phyloP scores from a whole-genome alignment of 2,797 vertebrate species.

The Falco concolor region DNA sequence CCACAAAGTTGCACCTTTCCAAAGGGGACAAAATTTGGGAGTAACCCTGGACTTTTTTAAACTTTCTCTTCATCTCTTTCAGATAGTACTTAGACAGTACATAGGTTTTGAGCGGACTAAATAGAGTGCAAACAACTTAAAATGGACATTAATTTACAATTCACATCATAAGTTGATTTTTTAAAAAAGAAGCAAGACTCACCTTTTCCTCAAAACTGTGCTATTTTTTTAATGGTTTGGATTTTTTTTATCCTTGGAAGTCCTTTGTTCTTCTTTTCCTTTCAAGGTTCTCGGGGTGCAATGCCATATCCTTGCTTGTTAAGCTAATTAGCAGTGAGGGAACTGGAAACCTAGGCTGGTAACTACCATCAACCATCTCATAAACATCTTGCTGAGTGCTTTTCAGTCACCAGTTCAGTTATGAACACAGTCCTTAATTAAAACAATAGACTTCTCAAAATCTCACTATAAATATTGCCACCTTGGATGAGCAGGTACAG shows the following conservation, averaged over 20 bases:
- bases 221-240: not conserved
- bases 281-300: not conserved
- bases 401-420: not conserved
- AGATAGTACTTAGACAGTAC: not conserved
- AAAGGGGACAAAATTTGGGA: not conserved
- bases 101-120: not conserved
- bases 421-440: not conserved
- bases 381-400: not conserved
- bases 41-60: not conserved
- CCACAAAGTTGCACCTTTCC: not conserved
- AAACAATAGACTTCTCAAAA: not conserved
- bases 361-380: not conserved
- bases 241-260: not conserved
- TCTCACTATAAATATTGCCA: not conserved
- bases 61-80: not conserved
- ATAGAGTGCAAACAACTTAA: not conserved
- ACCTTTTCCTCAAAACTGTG: not conserved
- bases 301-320: not conserved
- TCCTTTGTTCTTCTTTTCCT: not conserved
- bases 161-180: not conserved
- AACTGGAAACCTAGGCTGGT: not conserved
- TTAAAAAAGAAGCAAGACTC: not conserved
- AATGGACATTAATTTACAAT: not conserved
- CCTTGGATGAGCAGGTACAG: not conserved
- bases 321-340: not conserved